A percentile compares a stretch with the other conserved stretches of the same genome.
Conservation (phyloP, 2,113 vertebrate species). For the Psephotus haematonotus region DNA sequence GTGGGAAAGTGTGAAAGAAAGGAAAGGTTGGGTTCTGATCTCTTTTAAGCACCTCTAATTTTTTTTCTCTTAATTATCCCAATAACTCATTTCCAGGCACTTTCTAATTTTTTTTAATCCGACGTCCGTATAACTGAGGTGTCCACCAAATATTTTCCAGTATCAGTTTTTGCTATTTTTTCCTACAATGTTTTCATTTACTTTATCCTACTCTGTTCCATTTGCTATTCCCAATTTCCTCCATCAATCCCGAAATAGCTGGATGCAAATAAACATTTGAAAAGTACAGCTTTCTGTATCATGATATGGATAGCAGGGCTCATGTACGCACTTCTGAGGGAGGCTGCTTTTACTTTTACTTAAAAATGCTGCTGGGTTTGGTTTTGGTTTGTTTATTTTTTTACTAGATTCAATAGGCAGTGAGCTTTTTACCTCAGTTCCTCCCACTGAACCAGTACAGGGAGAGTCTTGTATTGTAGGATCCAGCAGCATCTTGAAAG, state of each 20-base stretch:
- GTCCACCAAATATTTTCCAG: not conserved
- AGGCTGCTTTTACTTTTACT: not conserved
- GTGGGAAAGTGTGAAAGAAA: not conserved
- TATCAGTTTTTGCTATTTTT: not conserved
- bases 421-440: slow-evolving; percentile 13
- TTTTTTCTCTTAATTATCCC: not conserved
- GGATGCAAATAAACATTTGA: not conserved
- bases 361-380: not conserved
- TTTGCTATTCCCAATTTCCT: not conserved
- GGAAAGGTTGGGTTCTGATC: not conserved
- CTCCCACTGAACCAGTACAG: not conserved
- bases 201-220: not conserved
- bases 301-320: not conserved
- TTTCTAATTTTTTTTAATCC: not conserved
- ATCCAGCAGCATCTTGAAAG: slow-evolving; percentile 4
- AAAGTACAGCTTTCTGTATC: not conserved
- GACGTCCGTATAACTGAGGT: not conserved
- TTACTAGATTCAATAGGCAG: not conserved
- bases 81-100: not conserved
- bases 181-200: not conserved
- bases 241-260: not conserved
- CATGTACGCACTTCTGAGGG: not conserved
- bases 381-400: not conserved
- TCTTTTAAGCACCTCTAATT: not conserved
- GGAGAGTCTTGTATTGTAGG: not conserved